Conservation (phyloP, 2,113 vertebrate genomes). For the Lasiurus cinereus region DNA sequence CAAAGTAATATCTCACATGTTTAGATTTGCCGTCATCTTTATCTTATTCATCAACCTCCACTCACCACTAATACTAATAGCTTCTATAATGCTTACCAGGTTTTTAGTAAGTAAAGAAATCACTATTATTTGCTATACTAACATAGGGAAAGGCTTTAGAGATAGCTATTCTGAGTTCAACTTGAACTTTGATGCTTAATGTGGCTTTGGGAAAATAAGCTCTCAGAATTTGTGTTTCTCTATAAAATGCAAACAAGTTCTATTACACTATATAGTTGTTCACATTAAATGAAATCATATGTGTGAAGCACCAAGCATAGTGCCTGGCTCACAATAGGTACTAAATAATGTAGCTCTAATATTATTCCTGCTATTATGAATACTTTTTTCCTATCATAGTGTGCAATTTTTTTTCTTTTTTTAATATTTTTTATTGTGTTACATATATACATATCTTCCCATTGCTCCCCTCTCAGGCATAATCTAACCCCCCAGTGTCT, state of each 20-base stretch:
- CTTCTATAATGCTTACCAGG: background rate
- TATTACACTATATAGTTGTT: background rate
- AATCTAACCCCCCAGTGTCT: too few relatives aligned
- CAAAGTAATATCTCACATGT: background rate
- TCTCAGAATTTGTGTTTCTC: background rate
- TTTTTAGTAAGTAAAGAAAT: background rate
- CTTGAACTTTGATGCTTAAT: background rate
- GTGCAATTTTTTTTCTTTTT: too few relatives aligned
- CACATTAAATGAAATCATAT: background rate
- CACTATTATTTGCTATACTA: background rate
- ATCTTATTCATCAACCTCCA: background rate
- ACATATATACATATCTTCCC: too few relatives aligned
- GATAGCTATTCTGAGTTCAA: background rate
- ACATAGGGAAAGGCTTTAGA: background rate
- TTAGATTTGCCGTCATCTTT: too few relatives aligned
- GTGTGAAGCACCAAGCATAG: background rate
- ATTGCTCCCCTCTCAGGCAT: too few relatives aligned
- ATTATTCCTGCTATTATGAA: background rate
- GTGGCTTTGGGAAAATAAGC: background rate
- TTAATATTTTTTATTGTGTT: too few relatives aligned
- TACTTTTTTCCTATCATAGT: background rate
- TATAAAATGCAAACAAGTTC: background rate
- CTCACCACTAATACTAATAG: background rate
- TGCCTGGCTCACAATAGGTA: background rate
- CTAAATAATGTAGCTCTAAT: background rate